These are phyloP conservation scores for Smittia aterrima DNA, from an alignment of 2,888 invertebrate genomes.

Conservation along the genomic window DNA sequence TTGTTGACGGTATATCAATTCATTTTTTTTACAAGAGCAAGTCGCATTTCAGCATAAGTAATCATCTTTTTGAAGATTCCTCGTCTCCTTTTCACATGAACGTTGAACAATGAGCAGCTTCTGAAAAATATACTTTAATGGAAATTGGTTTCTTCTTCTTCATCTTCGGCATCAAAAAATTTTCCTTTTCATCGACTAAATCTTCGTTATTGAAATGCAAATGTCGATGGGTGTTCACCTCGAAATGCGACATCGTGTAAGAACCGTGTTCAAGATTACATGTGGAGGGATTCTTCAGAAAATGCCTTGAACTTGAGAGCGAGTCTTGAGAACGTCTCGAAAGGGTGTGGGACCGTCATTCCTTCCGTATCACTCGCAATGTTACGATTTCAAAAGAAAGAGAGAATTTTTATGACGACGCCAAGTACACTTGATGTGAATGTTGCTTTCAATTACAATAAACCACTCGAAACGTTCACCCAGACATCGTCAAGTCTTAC, in stretches of 20 bases:
- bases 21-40: neutral
- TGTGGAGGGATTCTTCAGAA: neutral
- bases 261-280: constrained; percentile 8
- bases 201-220: constrained; percentile 26
- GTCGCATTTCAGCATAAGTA: constrained; percentile 36
- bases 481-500: neutral
- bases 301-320: neutral
- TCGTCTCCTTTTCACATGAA: constrained; percentile 3
- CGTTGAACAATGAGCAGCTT: constrained; percentile 2
- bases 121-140: constrained; percentile 28
- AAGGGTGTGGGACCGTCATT: constrained; percentile 30
- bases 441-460: constrained; percentile 34
- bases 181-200: constrained; percentile 26
- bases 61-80: constrained; percentile 34
- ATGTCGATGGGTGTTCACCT: constrained; percentile 6
- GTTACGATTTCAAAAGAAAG: neutral
- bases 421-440: constrained; percentile 30
- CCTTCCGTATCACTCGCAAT: neutral
- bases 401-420: constrained; percentile 24
- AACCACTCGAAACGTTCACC: neutral
- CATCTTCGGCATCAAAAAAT: constrained; percentile 19
- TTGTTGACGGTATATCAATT: constrained; percentile 32
- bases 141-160: constrained; percentile 36
- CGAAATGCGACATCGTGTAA: neutral
- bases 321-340: constrained; percentile 10